These are phyloP conservation scores for Heliconius hewitsoni DNA, from an alignment of 1,140 invertebrate species.

Conservation along the genomic window DNA sequence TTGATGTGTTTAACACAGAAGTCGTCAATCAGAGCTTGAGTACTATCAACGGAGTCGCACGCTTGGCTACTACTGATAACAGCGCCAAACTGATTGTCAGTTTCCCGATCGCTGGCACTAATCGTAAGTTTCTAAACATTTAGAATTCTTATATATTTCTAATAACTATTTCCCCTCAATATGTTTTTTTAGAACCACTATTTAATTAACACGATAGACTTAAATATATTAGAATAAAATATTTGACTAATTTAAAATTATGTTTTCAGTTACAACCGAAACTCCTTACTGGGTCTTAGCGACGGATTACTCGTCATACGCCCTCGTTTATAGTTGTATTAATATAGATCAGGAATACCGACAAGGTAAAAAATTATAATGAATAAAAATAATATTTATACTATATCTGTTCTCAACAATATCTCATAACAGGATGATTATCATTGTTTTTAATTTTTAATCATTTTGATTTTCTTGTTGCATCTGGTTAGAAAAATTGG, in stretches of 20 bases:
- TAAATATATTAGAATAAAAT: background rate
- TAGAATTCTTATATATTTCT: background rate
- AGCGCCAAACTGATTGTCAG: slow-evolving; percentile 58
- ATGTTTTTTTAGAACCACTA: no score
- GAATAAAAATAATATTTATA: no score
- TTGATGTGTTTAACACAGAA: slow-evolving; percentile 59
- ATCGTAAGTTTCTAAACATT: slow-evolving; percentile 45
- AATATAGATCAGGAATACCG: slow-evolving; percentile 51
- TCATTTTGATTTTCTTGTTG: no score
- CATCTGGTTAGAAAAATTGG: no score
- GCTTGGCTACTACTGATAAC: slow-evolving; percentile 42
- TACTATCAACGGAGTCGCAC: slow-evolving; percentile 48
- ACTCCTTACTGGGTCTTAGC: slow-evolving; percentile 60
- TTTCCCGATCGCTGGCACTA: slow-evolving; percentile 57
- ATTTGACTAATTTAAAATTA: background rate
- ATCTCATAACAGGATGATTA: no score
- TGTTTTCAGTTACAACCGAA: slow-evolving; percentile 5
- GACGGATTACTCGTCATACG: slow-evolving; percentile 62
- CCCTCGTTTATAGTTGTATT: slow-evolving; percentile 64
- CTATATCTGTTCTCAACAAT: no score
- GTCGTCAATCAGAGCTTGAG: slow-evolving; percentile 55
- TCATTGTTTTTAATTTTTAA: no score
- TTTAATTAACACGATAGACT: background rate
- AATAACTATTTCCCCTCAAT: background rate
- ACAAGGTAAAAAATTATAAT: slow-evolving; percentile 46